Conservation (phyloP, 2,888 invertebrate genomes). For the Leptarthrus brevirostris region DNA sequence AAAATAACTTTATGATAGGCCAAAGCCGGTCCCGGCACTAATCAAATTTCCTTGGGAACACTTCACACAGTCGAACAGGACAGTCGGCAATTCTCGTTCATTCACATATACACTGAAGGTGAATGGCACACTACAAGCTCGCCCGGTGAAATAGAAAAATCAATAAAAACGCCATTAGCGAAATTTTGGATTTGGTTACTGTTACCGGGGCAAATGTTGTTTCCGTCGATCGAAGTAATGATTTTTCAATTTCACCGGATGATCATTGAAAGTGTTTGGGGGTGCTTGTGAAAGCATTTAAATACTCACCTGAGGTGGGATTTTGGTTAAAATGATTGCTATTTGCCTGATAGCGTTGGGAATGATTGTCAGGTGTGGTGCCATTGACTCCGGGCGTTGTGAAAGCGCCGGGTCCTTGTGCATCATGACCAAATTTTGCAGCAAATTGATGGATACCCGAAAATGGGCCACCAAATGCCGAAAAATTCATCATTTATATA, state of each 20-base stretch:
- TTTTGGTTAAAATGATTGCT: conserved; percentile 68
- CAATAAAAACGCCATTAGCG: conserved; percentile 60
- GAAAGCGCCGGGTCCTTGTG: conserved; percentile 66
- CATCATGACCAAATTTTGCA: conserved; percentile 66
- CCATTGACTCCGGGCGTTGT: conserved; percentile 64
- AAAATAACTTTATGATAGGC: not conserved
- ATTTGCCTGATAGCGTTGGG: conserved; percentile 67
- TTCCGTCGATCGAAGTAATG: conserved; percentile 26
- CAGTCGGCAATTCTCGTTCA: not conserved
- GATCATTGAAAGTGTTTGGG: not conserved
- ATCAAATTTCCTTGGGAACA: conserved; percentile 20
- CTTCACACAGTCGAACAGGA: not conserved
- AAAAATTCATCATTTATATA: conserved; percentile 67
- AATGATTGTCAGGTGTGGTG: conserved; percentile 64
- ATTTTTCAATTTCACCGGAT: conserved; percentile 34
- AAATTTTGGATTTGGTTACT: conserved; percentile 47
- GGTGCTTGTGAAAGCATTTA: not conserved
- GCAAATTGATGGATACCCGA: conserved; percentile 68
- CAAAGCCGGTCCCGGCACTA: conserved; percentile 29
- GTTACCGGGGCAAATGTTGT: conserved; percentile 37
- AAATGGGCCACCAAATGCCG: conserved; percentile 67
- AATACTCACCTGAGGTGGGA: conserved; percentile 55
- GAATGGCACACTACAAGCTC: conserved; percentile 52
- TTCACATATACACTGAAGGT: conserved; percentile 43
- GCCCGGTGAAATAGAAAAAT: conserved; percentile 58